Base-by-base conservation (phyloP, 2,888 invertebrate genomes). In the Lasioglossum figueresi region DNA sequence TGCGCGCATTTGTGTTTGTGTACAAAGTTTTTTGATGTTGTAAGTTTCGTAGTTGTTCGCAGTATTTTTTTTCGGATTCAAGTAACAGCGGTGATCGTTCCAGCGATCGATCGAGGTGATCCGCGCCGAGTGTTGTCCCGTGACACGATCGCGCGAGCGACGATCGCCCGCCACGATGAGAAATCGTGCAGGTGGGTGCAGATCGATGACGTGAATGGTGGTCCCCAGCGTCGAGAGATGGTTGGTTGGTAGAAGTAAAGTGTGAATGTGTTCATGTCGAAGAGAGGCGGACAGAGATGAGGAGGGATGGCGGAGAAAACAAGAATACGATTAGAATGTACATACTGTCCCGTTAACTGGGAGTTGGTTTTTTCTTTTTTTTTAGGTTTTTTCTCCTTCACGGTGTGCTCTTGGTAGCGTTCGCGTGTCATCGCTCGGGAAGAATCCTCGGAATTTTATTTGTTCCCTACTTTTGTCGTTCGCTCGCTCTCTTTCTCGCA, bases 271-370 rank as follows among this genome's bases (percentile, higher is more conserved):
- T 93, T 91, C 90, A 90, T 92, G 90, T 93, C 89, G 92, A 91
- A 92, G 91, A 92, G 92, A 91, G 91, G 91, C 92, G 92, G 91
- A 92, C 90, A 92, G 91, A 93, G 92, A 92, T 93, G 93, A 93
- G 93, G 92, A 92, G 91, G 91, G 92, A 92, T 93, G 92, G 92
- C 91, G 90, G 91, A 92, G 90, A 92, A 92, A 93, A 93, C 91
- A 94, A 93, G 91, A 94, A 92, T 89, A 93, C 91, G 92, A 94
- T 94, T 94, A 94, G 94, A 94, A 92, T 91, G 90, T 92, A 90
- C 88, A 89, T 84, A 91, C 84, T 91, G 86, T 76, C 88, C 88
- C 89, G 91, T 63, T 88, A 80, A 85, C 63, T 85, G 88, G 90
- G 90, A 73, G 37, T 70, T 70, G 23, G 12, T n/a, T 37, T 70